Evolutionary conservation across 2,888 invertebrate species (phyloP).

Genomic region (Synanthedon andrenaeformis): DNA sequence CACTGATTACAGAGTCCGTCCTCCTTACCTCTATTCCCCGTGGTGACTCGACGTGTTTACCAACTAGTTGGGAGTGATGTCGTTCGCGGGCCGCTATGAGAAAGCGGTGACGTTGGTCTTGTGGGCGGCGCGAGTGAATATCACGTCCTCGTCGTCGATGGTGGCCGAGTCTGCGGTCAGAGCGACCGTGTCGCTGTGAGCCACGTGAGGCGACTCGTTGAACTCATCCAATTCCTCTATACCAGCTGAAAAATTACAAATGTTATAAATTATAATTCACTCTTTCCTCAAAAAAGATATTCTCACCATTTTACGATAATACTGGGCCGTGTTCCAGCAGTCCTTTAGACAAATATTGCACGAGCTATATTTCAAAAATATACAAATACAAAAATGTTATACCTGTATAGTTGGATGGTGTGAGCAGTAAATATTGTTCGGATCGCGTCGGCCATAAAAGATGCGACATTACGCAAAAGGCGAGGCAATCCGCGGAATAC

Average conservation of each 20-base stretch:
- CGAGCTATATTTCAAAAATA: too few species aligned
- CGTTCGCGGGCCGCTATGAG: constrained; percentile 37
- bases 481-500: constrained; percentile 94
- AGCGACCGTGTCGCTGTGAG: constrained; percentile 65
- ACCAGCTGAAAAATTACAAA: constrained; percentile 47
- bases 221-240: constrained; percentile 90
- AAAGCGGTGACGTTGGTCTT: constrained; percentile 40
- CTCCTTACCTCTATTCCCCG: too few species aligned
- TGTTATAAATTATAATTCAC: too few species aligned
- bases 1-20: too few species aligned
- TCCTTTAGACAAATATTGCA: too few species aligned
- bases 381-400: constrained; percentile 1
- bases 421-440: constrained; percentile 89
- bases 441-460: constrained; percentile 95
- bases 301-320: too few species aligned
- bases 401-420: constrained; percentile 77
- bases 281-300: neutral
- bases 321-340: too few species aligned
- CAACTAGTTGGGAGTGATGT: too few species aligned
- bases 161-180: constrained; percentile 48
- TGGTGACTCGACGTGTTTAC: too few species aligned
- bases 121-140: constrained; percentile 45
- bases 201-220: constrained; percentile 91
- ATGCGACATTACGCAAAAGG: constrained; percentile 95
- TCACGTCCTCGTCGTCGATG: constrained; percentile 61